A percentile compares a stretch with the other conserved stretches of the same genome.
phyloP scores from a whole-genome alignment of 2,797 vertebrate species.

The Paedocypris micromegethes region DNA sequence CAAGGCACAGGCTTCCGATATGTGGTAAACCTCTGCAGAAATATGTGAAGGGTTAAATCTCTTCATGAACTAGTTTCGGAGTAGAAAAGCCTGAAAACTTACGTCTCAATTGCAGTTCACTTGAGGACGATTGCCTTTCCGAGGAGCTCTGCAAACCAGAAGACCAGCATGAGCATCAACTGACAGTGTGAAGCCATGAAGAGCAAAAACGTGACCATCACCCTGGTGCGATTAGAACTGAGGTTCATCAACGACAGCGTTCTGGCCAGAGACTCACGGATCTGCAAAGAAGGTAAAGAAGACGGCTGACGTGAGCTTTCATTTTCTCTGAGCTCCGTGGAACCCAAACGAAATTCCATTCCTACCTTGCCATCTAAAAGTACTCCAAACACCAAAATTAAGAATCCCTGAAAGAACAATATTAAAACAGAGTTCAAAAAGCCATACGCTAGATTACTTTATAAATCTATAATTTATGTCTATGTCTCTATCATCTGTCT shows the following conservation, averaged over 20 bases:
- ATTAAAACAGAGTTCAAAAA: too few species aligned
- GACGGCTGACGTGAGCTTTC: too few species aligned
- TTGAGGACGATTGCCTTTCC: slow-evolving; percentile 43
- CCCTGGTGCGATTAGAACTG: slow-evolving; percentile 45
- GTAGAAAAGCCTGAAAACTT: background rate
- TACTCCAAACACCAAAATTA: slow-evolving; percentile 67
- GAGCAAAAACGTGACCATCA: slow-evolving; percentile 39
- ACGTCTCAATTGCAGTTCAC: slow-evolving; percentile 42
- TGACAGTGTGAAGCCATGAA: too few species aligned
- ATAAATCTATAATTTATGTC: too few species aligned
- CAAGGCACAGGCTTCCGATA: background rate
- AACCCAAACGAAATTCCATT: background rate
- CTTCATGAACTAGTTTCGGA: too few species aligned
- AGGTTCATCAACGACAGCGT: slow-evolving; percentile 4
- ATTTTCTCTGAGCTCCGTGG: too few species aligned
- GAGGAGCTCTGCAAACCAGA: slow-evolving; percentile 49
- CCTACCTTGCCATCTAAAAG: slow-evolving; percentile 66
- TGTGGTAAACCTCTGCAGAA: slow-evolving; percentile 33
- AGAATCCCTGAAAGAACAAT: slow-evolving; percentile 59
- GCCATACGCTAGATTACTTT: background rate
- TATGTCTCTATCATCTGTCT: too few species aligned
- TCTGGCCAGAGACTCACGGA: background rate
- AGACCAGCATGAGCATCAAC: too few species aligned
- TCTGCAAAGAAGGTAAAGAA: slow-evolving; percentile 1
- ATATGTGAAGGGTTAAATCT: too few species aligned